Percentiles rank a stretch among this genome's conserved stretches.
phyloP scores from a whole-genome alignment of 2,113 vertebrate species.

The Otus sunia region DNA sequence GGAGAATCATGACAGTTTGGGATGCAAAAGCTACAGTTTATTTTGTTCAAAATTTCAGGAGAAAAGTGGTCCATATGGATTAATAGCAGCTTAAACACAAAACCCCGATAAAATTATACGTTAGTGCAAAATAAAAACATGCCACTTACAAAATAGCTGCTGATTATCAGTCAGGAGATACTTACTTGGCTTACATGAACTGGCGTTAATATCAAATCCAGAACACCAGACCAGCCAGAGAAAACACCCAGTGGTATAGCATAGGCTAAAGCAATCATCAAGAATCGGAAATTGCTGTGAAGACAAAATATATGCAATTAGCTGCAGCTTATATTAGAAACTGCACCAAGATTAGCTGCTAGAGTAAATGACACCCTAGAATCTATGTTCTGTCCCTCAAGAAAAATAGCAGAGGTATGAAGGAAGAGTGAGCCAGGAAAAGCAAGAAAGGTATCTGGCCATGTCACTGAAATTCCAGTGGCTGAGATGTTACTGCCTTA shows the following conservation, averaged over 20 bases:
- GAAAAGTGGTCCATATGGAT: neutral
- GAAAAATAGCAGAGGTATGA: neutral
- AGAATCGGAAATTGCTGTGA: constrained; percentile 89
- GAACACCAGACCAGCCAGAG: constrained; percentile 93
- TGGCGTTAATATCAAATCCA: constrained; percentile 94
- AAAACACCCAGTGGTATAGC: constrained; percentile 92
- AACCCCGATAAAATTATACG: neutral
- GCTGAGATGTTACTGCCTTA: neutral
- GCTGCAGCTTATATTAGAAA: neutral
- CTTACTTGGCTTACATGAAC: constrained; percentile 92
- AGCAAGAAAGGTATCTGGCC: neutral
- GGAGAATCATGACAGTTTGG: neutral
- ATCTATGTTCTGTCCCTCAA: neutral
- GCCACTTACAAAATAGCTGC: neutral
- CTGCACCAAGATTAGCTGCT: neutral
- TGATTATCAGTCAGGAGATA: constrained; percentile 19
- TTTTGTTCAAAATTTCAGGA: neutral
- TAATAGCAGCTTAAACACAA: neutral
- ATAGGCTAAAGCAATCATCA: constrained; percentile 96
- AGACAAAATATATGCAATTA: constrained; percentile 26
- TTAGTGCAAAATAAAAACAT: neutral
- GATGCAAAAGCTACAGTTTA: neutral
- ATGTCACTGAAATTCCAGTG: neutral
- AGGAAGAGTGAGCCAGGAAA: neutral
- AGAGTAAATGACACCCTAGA: neutral